A percentile compares a stretch with the other conserved stretches of the same genome.
Conservation (phyloP, 2,888 invertebrate genomes). For the Mylabris sibirica region DNA sequence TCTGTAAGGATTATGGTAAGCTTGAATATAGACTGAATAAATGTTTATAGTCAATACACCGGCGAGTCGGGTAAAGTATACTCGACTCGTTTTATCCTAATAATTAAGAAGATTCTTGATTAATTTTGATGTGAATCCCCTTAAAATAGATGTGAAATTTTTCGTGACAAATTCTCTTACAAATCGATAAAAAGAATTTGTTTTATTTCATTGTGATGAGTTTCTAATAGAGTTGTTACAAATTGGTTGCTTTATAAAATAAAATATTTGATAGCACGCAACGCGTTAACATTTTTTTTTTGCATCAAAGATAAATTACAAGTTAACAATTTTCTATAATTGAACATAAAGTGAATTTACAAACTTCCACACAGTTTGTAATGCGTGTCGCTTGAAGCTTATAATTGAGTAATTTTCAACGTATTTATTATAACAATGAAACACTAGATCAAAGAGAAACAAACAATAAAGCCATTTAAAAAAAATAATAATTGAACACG, state of each 20-base stretch:
- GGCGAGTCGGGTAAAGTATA: too few relatives aligned
- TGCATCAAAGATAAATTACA: background rate
- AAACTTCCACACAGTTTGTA: background rate
- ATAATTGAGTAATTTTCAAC: background rate
- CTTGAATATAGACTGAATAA: too few relatives aligned
- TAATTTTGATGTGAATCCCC: too few relatives aligned
- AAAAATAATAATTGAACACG: background rate
- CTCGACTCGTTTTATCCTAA: too few relatives aligned
- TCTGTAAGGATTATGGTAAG: too few relatives aligned
- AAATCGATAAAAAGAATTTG: too few relatives aligned
- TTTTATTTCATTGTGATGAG: too few relatives aligned
- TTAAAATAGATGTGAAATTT: too few relatives aligned
- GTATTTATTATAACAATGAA: background rate
- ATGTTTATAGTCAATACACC: too few relatives aligned
- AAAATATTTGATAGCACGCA: background rate
- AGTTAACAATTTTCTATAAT: background rate
- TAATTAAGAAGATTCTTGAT: too few relatives aligned
- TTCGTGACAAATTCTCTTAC: too few relatives aligned
- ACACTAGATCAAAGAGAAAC: background rate
- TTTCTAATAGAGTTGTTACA: background rate
- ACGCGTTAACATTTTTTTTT: background rate
- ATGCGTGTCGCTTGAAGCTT: background rate
- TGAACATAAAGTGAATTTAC: background rate
- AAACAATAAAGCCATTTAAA: background rate
- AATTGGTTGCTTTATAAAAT: background rate